Conservation (phyloP, 2,797 vertebrate genomes). For the Syngnathus rostellatus region DNA sequence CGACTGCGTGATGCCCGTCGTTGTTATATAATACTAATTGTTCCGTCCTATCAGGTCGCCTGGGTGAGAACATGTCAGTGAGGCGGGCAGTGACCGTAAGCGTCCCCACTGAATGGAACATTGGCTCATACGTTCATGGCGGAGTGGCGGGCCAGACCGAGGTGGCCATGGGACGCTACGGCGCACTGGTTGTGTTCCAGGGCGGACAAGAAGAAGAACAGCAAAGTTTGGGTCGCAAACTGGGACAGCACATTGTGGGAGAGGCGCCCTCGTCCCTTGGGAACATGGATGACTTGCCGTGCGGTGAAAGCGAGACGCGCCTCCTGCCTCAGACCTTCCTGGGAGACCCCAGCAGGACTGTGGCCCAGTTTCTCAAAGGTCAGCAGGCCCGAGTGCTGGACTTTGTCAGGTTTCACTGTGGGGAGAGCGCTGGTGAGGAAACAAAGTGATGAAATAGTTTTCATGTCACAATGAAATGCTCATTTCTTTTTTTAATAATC, state of each 20-base stretch:
- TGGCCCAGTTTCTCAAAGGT: conserved; percentile 77
- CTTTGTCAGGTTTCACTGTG: conserved; percentile 84
- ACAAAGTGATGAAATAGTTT: conserved; percentile 9
- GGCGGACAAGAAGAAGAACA: conserved; percentile 60
- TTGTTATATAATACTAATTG: background rate
- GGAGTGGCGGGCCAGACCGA: conserved; percentile 40
- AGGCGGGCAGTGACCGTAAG: conserved; percentile 74
- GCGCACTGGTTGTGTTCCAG: conserved; percentile 76
- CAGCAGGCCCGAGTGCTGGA: conserved; percentile 74
- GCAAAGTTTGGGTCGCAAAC: conserved; percentile 70
- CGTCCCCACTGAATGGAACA: conserved; percentile 71
- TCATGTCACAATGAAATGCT: background rate
- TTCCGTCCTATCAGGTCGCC: conserved; percentile 64
- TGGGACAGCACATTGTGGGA: conserved; percentile 86
- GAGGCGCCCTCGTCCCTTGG: conserved; percentile 79
- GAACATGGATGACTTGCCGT: conserved; percentile 76
- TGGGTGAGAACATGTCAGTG: conserved; percentile 83
- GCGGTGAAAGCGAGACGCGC: conserved; percentile 75
- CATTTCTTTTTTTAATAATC: too few species aligned
- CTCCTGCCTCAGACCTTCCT: conserved; percentile 82
- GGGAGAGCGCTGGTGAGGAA: conserved; percentile 58
- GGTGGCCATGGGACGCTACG: conserved; percentile 79
- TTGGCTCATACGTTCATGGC: conserved; percentile 82
- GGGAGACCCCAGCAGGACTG: conserved; percentile 73
- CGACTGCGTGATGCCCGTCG: too few species aligned